Base-by-base conservation (phyloP, 2,888 invertebrate genomes). In the Thecophora atra region DNA sequence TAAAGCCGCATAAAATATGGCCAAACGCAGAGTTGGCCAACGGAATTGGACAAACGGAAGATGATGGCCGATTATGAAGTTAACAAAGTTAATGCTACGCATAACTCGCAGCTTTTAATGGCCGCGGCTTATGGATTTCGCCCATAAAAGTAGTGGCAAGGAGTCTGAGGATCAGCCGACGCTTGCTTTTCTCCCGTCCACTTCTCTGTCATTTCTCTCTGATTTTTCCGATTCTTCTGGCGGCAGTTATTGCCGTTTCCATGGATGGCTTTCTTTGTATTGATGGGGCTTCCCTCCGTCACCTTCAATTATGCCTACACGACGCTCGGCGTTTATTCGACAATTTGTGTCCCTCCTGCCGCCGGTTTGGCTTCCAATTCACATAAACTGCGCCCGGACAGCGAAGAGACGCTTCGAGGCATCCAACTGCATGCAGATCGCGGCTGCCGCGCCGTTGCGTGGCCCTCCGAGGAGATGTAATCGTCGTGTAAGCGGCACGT, bases 1-100 rank as follows among this genome's bases (percentile, higher is more conserved):
- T 51, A 65, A 80, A 80, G 79, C 82, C 81, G 74, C 30, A 75
- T 81, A 77, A 80, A 82, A 81, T 80, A 80, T 82, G 80, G 79
- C 80, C 80, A 44, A 11, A 13, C 44, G 44, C 17, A 47, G n/a
- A 11, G n/a, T 1, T 11, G 3, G 47, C 4, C 1, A 5, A n/a
- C 13, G 6, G 47, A n/a, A 47, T 4, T 4, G 13, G 47, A 17
- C n/a, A 24, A 51, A 44, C 15, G 8, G 58, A 67, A 24, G 30
- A 52, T 19, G 30, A 28, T 28, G 19, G 64, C 67, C 67, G 72
- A 75, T 75, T 77, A 78, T 68, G 37, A 68, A 68, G 68, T 68
- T 58, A 58, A 51, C 51, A n/a, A 47, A 56, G 58, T 58, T 65
- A 71, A 71, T 66, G 37, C 51, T 13, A 56, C 11, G 66, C 71